Percentiles rank a stretch among this genome's conserved stretches.
These are phyloP conservation scores for Acinonyx jubatus DNA, from an alignment of 2,113 vertebrate genomes.

Conservation along the genomic window DNA sequence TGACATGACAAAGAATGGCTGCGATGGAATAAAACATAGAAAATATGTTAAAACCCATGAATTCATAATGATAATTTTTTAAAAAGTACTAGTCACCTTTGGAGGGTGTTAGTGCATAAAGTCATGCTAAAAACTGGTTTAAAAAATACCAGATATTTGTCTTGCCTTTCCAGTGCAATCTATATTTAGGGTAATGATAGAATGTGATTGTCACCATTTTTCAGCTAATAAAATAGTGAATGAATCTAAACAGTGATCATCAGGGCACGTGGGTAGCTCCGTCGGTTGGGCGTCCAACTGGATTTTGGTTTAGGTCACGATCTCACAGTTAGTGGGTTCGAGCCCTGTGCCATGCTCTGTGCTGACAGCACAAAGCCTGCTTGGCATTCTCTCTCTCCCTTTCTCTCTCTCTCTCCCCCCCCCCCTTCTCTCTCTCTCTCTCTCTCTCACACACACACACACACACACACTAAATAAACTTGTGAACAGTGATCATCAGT, in stretches of 20 bases:
- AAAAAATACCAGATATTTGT: not conserved
- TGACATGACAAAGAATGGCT: not conserved
- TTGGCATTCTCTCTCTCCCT: too few species aligned
- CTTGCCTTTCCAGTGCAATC: not conserved
- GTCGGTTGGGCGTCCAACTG: too few species aligned
- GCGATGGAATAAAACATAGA: not conserved
- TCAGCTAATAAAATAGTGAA: not conserved
- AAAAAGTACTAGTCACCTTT: not conserved
- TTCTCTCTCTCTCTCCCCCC: too few species aligned
- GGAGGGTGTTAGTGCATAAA: not conserved
- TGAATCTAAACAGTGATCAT: not conserved
- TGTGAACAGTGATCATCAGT: not conserved
- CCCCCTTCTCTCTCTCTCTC: too few species aligned
- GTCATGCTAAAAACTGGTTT: not conserved
- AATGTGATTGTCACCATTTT: not conserved
- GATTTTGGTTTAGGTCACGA: too few species aligned
- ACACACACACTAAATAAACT: too few species aligned
- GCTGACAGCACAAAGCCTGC: too few species aligned
- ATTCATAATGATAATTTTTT: not conserved
- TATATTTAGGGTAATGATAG: not conserved
- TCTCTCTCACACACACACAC: too few species aligned
- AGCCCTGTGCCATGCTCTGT: too few species aligned
- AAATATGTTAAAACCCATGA: not conserved
- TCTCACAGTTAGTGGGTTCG: too few species aligned
- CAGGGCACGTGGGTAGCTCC: not conserved